A percentile compares a stretch with the other conserved stretches of the same genome.
Conservation (phyloP, 2,797 vertebrate genomes). For the Eulemur coronatus region DNA sequence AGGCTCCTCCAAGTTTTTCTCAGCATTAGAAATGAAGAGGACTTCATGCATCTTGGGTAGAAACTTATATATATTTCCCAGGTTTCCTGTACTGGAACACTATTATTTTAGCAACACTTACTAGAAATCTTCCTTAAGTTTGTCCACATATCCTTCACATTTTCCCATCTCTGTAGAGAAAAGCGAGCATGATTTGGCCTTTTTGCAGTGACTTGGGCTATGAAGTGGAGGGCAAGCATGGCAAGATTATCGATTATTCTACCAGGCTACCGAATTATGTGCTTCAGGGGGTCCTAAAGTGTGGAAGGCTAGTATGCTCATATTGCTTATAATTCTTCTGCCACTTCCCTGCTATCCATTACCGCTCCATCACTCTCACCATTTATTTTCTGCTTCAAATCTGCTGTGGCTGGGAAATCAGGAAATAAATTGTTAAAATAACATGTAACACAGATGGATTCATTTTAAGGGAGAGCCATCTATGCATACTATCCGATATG, state of each 20-base stretch:
- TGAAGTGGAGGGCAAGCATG: background rate
- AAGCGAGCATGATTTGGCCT: background rate
- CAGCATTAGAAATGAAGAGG: background rate
- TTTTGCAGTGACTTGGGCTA: background rate
- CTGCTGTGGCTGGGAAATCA: background rate
- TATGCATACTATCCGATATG: background rate
- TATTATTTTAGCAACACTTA: background rate
- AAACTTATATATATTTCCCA: background rate
- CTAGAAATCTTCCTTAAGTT: background rate
- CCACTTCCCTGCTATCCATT: background rate
- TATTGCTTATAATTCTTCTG: background rate
- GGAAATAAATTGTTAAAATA: background rate
- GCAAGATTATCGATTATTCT: background rate
- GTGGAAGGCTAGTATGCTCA: background rate
- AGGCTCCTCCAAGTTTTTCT: background rate
- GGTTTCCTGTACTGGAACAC: background rate
- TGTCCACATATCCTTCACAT: background rate
- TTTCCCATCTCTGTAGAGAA: background rate
- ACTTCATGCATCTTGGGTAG: background rate
- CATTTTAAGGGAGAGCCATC: background rate
- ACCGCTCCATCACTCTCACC: background rate
- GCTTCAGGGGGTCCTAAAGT: no score
- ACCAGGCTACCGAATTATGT: no score
- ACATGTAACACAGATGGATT: background rate
- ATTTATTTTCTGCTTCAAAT: background rate